Evolutionary conservation across 2,113 vertebrate species (phyloP), one percentile per base, ranked within the genome.

Genomic region (Cathartes aura): DNA sequence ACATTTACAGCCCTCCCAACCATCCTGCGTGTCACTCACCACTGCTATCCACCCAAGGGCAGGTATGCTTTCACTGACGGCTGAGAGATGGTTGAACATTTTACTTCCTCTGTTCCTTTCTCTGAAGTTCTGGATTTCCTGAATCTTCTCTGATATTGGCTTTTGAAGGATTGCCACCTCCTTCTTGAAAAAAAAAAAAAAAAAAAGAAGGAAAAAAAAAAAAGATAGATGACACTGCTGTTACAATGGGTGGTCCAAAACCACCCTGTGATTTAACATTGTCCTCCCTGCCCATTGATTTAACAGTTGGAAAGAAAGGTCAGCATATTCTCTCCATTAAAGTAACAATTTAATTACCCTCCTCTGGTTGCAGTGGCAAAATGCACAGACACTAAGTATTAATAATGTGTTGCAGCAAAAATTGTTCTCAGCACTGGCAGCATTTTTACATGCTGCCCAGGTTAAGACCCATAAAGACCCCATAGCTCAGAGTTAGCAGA

Each of bases 31-130:
- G 16, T 58, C 66, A 98, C 98, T 98, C 97, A 99, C 99, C 99
- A 99, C 99, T 18, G 99, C 98, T 94, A 99, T 99, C 99, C 99
- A 99, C 14, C 99, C 99, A 36, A 99, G 98, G 23, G 99, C 99
- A 3, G 99, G 99, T 94, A 99, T 99, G 98, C 99, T 99, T 95
- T 99, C 99, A 17, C 99, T 99, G 97, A 99, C 97, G 0, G 99
- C 99, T 0, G 99, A 99, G 45, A 99, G 98, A 94, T 99, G 99
- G 97, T 99, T 99, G 96, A 99, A 99, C 98, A 99, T 98, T 82
- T 83, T 47, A 95, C 99, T 99, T 34, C 99, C 99, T 26, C 99
- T 99, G 97, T 99, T 99, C 90, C 98, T 98, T 95, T 99, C 99
- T 78, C 99, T 98, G 98, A 99, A 99, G 72, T 93, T 99, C 95